These are phyloP conservation scores for Mobula hypostoma DNA, from an alignment of 2,113 vertebrate genomes.

Conservation along the genomic window DNA sequence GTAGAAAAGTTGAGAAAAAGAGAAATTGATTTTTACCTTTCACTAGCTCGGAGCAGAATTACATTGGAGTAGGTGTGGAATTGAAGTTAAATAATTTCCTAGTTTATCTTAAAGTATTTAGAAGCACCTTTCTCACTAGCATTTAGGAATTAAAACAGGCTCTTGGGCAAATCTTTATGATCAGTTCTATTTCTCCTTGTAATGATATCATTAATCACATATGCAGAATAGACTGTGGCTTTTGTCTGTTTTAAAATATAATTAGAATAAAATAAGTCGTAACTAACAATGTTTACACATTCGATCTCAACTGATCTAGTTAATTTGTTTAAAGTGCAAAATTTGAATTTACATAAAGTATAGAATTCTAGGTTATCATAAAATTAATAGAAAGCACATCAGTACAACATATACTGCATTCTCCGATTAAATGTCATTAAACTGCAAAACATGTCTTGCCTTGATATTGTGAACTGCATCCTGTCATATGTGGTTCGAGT, in stretches of 20 bases:
- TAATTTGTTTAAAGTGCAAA: neutral
- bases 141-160: neutral
- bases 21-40: neutral
- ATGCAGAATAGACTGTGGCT: neutral
- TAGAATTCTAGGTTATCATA: neutral
- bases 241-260: neutral
- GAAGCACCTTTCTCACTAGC: neutral
- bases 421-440: constrained; percentile 11
- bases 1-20: neutral
- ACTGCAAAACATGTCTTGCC: constrained; percentile 17
- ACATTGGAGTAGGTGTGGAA: neutral
- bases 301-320: neutral
- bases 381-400: neutral
- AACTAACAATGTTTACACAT: neutral
- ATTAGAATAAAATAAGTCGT: neutral
- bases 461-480: neutral
- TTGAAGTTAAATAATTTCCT: neutral
- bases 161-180: neutral
- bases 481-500: neutral
- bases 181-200: neutral
- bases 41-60: neutral
- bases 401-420: neutral
- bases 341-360: neutral
- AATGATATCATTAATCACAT: neutral
- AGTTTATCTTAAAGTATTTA: neutral